Base-by-base conservation (phyloP, 2,113 vertebrate species). In the Muntiacus reevesi region DNA sequence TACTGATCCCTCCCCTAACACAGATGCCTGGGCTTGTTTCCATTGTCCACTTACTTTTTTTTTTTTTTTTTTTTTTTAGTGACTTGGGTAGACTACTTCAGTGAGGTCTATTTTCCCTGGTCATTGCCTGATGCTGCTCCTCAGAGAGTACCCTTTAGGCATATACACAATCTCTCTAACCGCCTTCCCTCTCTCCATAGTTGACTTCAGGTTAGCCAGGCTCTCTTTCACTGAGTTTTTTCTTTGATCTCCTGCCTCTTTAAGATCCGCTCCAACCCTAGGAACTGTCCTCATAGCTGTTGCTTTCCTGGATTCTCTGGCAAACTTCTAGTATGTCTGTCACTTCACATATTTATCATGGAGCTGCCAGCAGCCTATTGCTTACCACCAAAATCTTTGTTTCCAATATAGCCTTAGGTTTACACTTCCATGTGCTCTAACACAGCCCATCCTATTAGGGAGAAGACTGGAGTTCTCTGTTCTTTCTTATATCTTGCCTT, bases 171-270 rank as follows among this genome's bases (percentile, higher is more conserved):
- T 36, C 27, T 74, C 36, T 28, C 16, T 36, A 36, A 33, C 43
- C 6, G 6, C 5, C 74, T 12, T 54, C 11, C 14, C 2, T 52
- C 5, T 12, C 8, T 50, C 13, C 5, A 0, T n/a, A 7, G 21
- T 30, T 36, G 36, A 23, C 43, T 82, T 16, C 15, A 6, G 30
- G 12, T 36, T 33, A 10, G 12, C 21, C 17, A 45, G 45, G 1
- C 45, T 40, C 2, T 86, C 10, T 81, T 54, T 28, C 30, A 9
- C 3, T 16, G 2, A 33, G 21, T 52, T 21, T 57, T 57, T 50
- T 60, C 52, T 60, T 13, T 10, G 7, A 40, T 55, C 3, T 5
- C 10, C 0, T 25, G 28, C 6, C 6, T 54, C 8, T 81, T 28
- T 62, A 50, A 71, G 45, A n/a, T 81, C 71, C 14, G 16, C 3